phyloP scores from a whole-genome alignment of 2,888 invertebrate genomes.

The Empis livida region DNA sequence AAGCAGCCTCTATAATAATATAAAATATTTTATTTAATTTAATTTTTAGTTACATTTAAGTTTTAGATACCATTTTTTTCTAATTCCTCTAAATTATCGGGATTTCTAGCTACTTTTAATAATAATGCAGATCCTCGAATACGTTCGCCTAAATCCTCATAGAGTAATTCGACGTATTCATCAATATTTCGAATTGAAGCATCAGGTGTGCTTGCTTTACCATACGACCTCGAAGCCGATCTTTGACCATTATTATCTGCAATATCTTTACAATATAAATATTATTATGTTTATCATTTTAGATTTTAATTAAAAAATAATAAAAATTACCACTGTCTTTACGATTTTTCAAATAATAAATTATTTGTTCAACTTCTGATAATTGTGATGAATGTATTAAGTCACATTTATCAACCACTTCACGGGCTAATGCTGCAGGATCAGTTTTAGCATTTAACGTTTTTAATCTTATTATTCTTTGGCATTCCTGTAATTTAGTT shows the following conservation, averaged over 20 bases:
- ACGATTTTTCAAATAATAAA: conserved; percentile 74
- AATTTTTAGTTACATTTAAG: neutral
- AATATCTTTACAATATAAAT: conserved; percentile 17
- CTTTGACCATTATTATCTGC: conserved; percentile 27
- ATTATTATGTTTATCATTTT: neutral
- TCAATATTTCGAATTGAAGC: conserved; percentile 73
- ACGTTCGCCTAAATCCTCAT: conserved; percentile 89
- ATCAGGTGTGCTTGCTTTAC: conserved; percentile 39
- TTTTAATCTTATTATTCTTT: conserved; percentile 71
- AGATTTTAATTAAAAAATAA: neutral
- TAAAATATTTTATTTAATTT: conserved; percentile 7
- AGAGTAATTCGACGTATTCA: conserved; percentile 88
- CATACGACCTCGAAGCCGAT: conserved; percentile 21
- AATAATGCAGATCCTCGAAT: conserved; percentile 85
- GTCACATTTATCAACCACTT: conserved; percentile 76
- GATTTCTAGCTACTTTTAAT: conserved; percentile 80
- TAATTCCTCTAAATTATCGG: conserved; percentile 86
- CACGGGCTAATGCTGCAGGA: conserved; percentile 62
- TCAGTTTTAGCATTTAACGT: conserved; percentile 68
- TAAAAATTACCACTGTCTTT: conserved; percentile 37
- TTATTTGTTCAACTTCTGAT: conserved; percentile 74
- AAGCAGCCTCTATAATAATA: conserved; percentile 62
- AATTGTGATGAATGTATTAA: conserved; percentile 70
- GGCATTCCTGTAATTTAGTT: conserved; percentile 45
- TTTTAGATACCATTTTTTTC: conserved; percentile 86